Base-by-base conservation (phyloP, 2,797 vertebrate species). In the Melanotaenia pygmaea region DNA sequence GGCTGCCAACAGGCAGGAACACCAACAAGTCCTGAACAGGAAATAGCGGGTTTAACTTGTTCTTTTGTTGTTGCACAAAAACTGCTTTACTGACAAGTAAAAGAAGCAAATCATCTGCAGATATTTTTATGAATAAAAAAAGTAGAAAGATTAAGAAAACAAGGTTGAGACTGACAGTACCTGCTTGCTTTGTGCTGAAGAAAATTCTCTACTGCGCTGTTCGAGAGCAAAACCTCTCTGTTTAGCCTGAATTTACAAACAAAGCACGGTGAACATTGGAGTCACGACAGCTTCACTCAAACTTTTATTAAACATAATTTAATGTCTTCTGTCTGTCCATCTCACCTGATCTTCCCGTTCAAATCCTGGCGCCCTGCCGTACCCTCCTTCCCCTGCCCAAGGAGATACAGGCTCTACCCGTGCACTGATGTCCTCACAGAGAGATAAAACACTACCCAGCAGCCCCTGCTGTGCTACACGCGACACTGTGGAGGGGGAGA, bases 301-400 rank as follows among this genome's bases (percentile, higher is more conserved):
- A 12, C 30, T 7, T 64, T 30, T 22, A 57, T 63, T 22, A 10
- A 50, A 24, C 12, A 13, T 1, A 4, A 12, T 9, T 22, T 50
- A 14, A 54, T 20, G 10, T 51, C 47, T 22, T 9, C 18, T 16
- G 61, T 93, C 86, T 0, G 77, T 59, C 30, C 16, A 76, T 88
- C 96, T 96, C 89, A 97, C 95, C 93, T 98, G 97, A 92, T 99
- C 98, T 88, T 99, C 98, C 85, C 98, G 95, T 93, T 99, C 98
- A 71, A 98, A 99, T 50, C 98, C 98, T 1, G 98, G 98, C 1
- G 98, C 98, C 82, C 97, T 96, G 88, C 98, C 96, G 75, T 99
- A 99, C 68, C 95, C 96, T 66, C 95, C 93, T 68, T 96, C 94
- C 6, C 96, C 93, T 28, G 94, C 93, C 77, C 96, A 95, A 30